phyloP scores from a whole-genome alignment of 2,113 vertebrate genomes.

The Neogale vison region DNA sequence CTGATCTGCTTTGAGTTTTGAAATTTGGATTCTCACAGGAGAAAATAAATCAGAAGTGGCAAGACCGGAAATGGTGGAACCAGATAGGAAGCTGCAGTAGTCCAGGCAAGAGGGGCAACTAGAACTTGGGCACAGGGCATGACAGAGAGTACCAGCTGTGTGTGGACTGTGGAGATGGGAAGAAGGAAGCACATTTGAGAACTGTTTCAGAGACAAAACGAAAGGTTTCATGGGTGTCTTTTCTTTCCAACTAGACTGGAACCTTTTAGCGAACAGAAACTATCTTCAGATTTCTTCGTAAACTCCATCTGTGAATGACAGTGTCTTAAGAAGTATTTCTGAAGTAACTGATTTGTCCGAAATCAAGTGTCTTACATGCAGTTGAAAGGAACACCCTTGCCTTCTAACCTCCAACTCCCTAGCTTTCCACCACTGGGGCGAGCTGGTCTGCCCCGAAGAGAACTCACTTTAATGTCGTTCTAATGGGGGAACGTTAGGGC shows the following conservation, averaged over 20 bases:
- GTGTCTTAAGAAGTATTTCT: neutral
- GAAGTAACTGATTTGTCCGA: neutral
- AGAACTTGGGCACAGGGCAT: neutral
- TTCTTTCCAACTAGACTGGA: neutral
- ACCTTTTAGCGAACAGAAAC: neutral
- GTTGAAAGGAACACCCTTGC: neutral
- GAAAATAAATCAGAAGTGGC: neutral
- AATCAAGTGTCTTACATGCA: neutral
- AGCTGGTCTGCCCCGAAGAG: neutral
- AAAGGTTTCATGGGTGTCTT: neutral
- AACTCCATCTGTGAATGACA: neutral
- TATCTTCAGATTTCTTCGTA: neutral
- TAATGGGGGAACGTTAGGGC: neutral
- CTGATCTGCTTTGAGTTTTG: neutral
- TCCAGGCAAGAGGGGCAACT: neutral
- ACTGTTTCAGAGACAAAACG: neutral
- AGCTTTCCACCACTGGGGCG: neutral
- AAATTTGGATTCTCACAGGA: neutral
- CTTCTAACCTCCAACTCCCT: neutral
- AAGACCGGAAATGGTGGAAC: neutral
- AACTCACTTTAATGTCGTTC: neutral
- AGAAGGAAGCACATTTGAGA: neutral
- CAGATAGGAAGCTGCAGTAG: neutral
- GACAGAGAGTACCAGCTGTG: neutral
- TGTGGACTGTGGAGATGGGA: neutral